These are phyloP conservation scores for Crotalus helleri DNA, from an alignment of 2,113 vertebrate species.

Conservation along the genomic window DNA sequence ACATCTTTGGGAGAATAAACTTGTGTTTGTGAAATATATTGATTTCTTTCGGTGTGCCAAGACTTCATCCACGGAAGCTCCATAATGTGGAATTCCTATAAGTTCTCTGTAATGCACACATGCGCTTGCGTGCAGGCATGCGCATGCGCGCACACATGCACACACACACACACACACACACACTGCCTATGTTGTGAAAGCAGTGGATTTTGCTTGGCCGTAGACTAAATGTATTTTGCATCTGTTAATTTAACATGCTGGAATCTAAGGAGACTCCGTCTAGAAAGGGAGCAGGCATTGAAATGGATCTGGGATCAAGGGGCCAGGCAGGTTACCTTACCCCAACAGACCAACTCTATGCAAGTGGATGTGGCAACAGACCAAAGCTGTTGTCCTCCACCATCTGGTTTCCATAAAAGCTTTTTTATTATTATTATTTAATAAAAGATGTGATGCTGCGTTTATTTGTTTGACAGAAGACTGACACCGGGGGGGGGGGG, in stretches of 20 bases:
- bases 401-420: background rate
- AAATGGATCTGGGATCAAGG: background rate
- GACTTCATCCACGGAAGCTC: background rate
- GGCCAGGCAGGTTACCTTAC: background rate
- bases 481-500: background rate
- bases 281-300: slow-evolving; percentile 28
- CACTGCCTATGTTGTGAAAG: background rate
- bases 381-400: background rate
- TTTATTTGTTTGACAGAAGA: background rate
- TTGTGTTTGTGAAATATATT: background rate
- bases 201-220: background rate
- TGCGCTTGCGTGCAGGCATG: no score
- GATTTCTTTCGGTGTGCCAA: background rate
- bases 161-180: background rate
- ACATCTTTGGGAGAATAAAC: background rate
- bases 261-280: slow-evolving; percentile 31
- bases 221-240: slow-evolving; percentile 42
- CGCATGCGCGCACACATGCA: no score
- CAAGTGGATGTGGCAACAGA: background rate
- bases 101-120: background rate
- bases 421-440: background rate
- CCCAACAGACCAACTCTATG: background rate
- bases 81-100: background rate
- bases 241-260: slow-evolving; percentile 38
- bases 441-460: background rate